These are phyloP conservation scores for Gnathonemus echidnorhynchus DNA, from an alignment of 2,113 vertebrate genomes.

Conservation along the genomic window DNA sequence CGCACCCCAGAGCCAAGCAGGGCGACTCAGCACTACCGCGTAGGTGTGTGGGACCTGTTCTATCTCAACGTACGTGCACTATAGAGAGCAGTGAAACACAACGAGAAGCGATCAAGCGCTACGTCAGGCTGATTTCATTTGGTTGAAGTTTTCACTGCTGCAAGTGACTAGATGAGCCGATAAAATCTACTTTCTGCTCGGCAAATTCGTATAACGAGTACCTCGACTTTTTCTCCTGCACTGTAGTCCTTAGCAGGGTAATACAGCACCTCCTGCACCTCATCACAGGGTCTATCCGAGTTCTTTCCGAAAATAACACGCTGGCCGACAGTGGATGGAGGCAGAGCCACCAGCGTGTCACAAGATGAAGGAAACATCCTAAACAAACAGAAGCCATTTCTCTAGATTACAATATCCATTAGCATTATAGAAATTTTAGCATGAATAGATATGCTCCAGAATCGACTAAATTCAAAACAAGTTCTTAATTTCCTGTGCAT, in stretches of 20 bases:
- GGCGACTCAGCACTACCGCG: slow-evolving; percentile 80
- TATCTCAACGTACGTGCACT: slow-evolving; percentile 83
- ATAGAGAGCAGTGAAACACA: slow-evolving; percentile 40
- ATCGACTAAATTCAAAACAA: not conserved
- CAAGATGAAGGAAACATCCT: slow-evolving; percentile 71
- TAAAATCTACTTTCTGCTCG: not conserved
- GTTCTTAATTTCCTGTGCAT: not conserved
- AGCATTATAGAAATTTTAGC: not conserved
- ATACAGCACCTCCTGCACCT: slow-evolving; percentile 85
- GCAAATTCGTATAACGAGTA: too few relatives aligned
- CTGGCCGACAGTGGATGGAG: slow-evolving; percentile 67
- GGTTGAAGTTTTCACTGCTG: not conserved
- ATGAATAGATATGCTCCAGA: not conserved
- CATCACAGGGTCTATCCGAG: slow-evolving; percentile 83
- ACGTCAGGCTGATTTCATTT: not conserved
- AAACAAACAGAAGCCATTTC: slow-evolving; percentile 20
- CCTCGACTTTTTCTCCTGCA: slow-evolving; percentile 56
- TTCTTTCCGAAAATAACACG: slow-evolving; percentile 88
- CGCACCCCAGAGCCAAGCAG: slow-evolving; percentile 93
- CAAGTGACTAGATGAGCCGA: not conserved
- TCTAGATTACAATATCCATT: not conserved
- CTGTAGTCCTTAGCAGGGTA: slow-evolving; percentile 61
- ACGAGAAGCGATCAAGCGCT: not conserved
- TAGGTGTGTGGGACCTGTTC: slow-evolving; percentile 73
- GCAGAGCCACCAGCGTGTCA: slow-evolving; percentile 90